These are phyloP conservation scores for Addax nasomaculatus DNA, from an alignment of 2,113 vertebrate species.

Conservation along the genomic window DNA sequence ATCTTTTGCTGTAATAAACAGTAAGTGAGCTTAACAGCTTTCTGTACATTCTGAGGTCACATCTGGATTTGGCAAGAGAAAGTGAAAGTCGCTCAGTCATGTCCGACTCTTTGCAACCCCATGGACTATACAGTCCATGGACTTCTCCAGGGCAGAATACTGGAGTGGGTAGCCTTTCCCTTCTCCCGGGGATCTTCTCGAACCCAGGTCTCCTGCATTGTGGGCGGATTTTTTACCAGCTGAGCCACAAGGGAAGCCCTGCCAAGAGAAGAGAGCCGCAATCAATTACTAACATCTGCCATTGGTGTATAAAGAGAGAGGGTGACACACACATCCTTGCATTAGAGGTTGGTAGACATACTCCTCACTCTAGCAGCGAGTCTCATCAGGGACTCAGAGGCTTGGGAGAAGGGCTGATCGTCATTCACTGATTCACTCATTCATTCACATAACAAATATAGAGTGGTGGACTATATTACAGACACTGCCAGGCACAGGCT, in stretches of 20 bases:
- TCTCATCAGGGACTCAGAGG: neutral
- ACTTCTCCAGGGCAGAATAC: neutral
- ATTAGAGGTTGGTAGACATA: neutral
- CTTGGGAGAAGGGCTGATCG: neutral
- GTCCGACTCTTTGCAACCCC: neutral
- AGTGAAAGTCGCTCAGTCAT: neutral
- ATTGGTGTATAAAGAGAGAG: neutral
- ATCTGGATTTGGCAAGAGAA: neutral
- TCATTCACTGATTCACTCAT: neutral
- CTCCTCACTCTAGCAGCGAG: neutral
- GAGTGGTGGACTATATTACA: neutral
- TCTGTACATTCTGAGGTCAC: neutral
- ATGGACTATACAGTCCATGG: neutral
- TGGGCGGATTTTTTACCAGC: neutral
- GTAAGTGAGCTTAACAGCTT: neutral
- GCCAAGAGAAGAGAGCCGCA: neutral
- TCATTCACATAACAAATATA: neutral
- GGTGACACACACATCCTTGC: rapidly evolving
- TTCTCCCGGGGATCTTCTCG: neutral
- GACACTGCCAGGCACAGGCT: neutral
- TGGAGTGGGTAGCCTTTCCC: neutral
- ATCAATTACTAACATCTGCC: neutral
- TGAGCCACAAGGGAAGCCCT: neutral
- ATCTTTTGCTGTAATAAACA: neutral
- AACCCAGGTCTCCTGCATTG: neutral